Conservation (phyloP, 2,888 invertebrate genomes). For the Orchestes rusci region DNA sequence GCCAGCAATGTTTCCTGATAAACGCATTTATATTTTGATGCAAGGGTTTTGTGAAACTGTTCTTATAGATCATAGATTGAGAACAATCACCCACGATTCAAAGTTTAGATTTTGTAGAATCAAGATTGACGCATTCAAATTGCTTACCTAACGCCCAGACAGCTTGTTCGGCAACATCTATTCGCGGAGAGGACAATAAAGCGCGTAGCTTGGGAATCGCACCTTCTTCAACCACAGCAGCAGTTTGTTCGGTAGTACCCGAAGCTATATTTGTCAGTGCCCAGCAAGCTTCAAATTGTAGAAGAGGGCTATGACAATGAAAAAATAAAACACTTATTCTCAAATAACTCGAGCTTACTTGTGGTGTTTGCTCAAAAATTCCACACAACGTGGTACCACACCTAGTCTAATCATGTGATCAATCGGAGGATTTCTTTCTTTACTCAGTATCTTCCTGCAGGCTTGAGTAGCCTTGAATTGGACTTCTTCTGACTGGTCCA, state of each 20-base stretch:
- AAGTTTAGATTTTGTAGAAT: too few species aligned
- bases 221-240: constrained; percentile 76
- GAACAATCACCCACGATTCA: too few species aligned
- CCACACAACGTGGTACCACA: constrained; percentile 74
- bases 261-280: constrained; percentile 96
- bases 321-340: too few species aligned
- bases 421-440: constrained; percentile 87
- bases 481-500: constrained; percentile 53
- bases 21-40: background rate
- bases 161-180: constrained; percentile 81
- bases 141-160: constrained; percentile 81
- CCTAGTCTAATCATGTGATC: constrained; percentile 76
- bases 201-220: constrained; percentile 76
- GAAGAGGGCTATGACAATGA: background rate
- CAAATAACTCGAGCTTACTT: constrained; percentile 57
- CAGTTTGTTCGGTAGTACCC: constrained; percentile 86
- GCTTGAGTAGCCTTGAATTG: constrained; percentile 70
- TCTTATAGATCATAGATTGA: too few species aligned
- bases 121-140: too few species aligned
- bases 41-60: too few species aligned
- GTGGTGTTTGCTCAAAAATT: constrained; percentile 62
- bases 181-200: constrained; percentile 59
- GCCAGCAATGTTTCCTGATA: constrained; percentile 95
- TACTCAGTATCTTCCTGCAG: constrained; percentile 80
- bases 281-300: constrained; percentile 95